Base-by-base conservation (phyloP, 1,140 invertebrate genomes). In the Centruroides sculpturatus region DNA sequence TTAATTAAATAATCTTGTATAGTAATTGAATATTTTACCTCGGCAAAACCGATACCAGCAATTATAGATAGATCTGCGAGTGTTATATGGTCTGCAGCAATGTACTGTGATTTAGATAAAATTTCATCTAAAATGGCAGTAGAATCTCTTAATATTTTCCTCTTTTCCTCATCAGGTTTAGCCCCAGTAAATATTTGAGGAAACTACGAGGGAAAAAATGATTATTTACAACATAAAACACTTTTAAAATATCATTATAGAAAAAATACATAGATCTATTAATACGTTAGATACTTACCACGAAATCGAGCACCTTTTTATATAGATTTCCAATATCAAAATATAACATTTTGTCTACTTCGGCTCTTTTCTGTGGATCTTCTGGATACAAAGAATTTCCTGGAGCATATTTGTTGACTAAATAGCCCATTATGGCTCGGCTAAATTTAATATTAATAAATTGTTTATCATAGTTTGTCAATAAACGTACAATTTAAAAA, bases 271-370 rank as follows among this genome's bases (percentile, higher is more conserved):
- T 5, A 47, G 13, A 41, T 41, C 41, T 5, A 41, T 8, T 41
- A 6, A 41, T 41, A 6, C 3, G 1, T 8, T 5, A 8, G 41
- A 51, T 57, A 77, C 79, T 76, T 73, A 83, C 82, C 63, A 79
- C 81, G 66, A 81, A 82, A 47, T 83, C 81, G n/a, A 68, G 71
- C 60, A 85, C 82, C 64, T 79, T 72, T 56, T 80, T 75, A 71
- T 80, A 84, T 8, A 87, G 69, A 34, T 77, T 79, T 0, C 82
- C 82, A 65, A 82, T 71, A 67, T 89, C 85, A 70, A 89, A 90
- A 67, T 83, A 82, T 41, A 90, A 73, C 62, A 84, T 76, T 66
- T 85, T 82, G 70, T 89, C 82, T 10, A 90, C 79, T 0, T 85
- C 0, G 4, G 85, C 86, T 56, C 84, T 78, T 63, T 80, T 71